phyloP scores from a whole-genome alignment of 2,113 vertebrate genomes.

The Hipposideros armiger region DNA sequence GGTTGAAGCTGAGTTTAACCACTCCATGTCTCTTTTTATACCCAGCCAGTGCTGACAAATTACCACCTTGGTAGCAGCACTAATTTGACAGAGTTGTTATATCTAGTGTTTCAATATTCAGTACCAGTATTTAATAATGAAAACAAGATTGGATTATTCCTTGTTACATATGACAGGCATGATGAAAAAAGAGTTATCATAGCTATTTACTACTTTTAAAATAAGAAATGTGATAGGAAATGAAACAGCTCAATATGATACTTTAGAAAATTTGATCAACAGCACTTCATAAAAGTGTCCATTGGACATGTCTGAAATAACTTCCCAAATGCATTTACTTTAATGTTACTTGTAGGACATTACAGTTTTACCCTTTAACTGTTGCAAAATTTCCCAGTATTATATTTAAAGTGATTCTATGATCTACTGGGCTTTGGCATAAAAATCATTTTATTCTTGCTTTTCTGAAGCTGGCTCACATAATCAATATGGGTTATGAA shows the following conservation, averaged over 20 bases:
- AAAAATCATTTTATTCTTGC: slow-evolving; percentile 69
- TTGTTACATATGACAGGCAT: slow-evolving; percentile 59
- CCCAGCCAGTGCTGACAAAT: background rate
- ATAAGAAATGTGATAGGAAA: slow-evolving; percentile 66
- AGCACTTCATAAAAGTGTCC: slow-evolving; percentile 65
- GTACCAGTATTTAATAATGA: slow-evolving; percentile 68
- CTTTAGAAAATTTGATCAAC: slow-evolving; percentile 77
- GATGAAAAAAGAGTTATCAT: slow-evolving; percentile 77
- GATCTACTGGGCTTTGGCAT: slow-evolving; percentile 58
- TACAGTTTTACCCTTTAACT: slow-evolving; percentile 58
- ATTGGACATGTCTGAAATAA: slow-evolving; percentile 72
- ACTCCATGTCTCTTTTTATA: background rate
- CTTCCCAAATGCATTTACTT: slow-evolving; percentile 68
- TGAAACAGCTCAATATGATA: slow-evolving; percentile 58
- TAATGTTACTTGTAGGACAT: slow-evolving; percentile 41
- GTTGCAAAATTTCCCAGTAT: background rate
- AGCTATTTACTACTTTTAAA: slow-evolving; percentile 75
- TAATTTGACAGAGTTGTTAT: slow-evolving; percentile 48
- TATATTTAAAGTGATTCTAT: slow-evolving; percentile 57
- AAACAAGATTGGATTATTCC: slow-evolving; percentile 70
- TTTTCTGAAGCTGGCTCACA: slow-evolving; percentile 72
- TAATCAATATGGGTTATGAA: slow-evolving; percentile 76
- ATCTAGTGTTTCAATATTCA: slow-evolving; percentile 56
- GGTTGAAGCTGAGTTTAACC: background rate
- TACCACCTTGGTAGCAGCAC: background rate